Base-by-base conservation (phyloP, 2,797 vertebrate species). In the Chrosomus eos region DNA sequence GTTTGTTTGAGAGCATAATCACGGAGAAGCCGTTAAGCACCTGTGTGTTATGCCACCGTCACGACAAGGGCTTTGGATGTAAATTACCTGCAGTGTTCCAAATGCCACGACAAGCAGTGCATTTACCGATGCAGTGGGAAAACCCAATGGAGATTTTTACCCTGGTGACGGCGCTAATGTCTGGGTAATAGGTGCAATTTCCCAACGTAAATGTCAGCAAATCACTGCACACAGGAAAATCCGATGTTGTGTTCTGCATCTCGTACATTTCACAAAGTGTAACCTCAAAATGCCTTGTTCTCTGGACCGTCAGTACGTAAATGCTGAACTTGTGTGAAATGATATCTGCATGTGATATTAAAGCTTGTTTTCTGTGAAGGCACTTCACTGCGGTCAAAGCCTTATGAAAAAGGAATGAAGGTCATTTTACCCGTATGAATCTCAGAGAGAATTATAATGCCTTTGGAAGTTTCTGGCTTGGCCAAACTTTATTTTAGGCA, bases 1-100 rank as follows among this genome's bases (percentile, higher is more conserved):
- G 86, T 87, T 87, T 87, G 81, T 84, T 81, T 68, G 84, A 83
- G 84, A 75, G 87, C 82, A 76, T 89, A 88, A 88, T 89, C 83
- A 87, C 85, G 70, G 76, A 73, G 81, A 88, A 87, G 81, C 82
- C 36, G 58, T 76, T 85, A 70, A 85, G 86, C 88, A 88, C 85
- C 83, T 88, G 88, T 51, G 74, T 87, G 76, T 85, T 77, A 80
- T 74, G 78, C 60, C 72, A 62, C 66, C 43, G 28, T 85, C 79
- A 74, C 48, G 48, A 84, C 48, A 38, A 85, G 68, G 67, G 85
- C 83, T 89, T 87, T 81, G 81, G 70, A 81, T 88, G 73, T 82
- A 87, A 89, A 87, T 89, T 87, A 84, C 83, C 85, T 79, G 81
- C 73, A 43, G 85, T 82, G 53, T 81, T 87, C 74, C 23, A 87